phyloP scores from a whole-genome alignment of 2,113 vertebrate genomes.

The Vireo altiloquus region DNA sequence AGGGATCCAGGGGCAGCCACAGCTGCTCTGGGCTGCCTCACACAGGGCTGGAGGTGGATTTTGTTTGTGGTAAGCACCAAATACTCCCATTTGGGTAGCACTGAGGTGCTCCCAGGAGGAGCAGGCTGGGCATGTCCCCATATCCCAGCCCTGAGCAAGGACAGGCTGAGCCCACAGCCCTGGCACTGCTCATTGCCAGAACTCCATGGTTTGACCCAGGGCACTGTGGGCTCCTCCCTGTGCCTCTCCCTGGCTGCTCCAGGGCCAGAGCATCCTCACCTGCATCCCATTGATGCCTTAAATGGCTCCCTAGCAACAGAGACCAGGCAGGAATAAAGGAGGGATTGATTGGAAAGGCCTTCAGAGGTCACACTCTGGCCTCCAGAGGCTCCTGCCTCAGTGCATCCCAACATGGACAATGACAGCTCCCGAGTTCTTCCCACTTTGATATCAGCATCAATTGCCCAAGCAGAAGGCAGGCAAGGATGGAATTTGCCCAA shows the following conservation, averaged over 20 bases:
- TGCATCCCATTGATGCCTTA: too few relatives aligned
- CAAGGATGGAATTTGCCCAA: too few relatives aligned
- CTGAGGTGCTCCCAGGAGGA: neutral
- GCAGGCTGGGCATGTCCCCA: accelerated
- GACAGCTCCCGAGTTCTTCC: too few relatives aligned
- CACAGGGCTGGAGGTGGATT: neutral
- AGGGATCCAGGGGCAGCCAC: neutral
- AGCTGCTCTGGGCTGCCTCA: neutral
- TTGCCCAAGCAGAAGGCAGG: too few relatives aligned
- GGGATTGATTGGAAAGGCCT: too few relatives aligned
- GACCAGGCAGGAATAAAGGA: too few relatives aligned
- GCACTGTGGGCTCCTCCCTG: neutral
- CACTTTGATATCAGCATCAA: too few relatives aligned
- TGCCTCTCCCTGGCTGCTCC: neutral
- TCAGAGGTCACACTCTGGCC: too few relatives aligned
- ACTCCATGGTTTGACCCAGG: accelerated
- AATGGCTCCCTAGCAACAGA: too few relatives aligned
- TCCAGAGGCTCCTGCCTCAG: too few relatives aligned
- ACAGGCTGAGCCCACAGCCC: neutral
- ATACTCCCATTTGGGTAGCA: neutral
- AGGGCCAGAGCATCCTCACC: neutral
- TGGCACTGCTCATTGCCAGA: neutral
- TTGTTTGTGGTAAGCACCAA: accelerated
- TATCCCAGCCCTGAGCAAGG: neutral
- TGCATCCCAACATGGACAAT: too few relatives aligned